Evolutionary conservation across 2,113 vertebrate genomes (phyloP), one percentile per base, ranked within the genome.

Genomic region (Rallus limicola): DNA sequence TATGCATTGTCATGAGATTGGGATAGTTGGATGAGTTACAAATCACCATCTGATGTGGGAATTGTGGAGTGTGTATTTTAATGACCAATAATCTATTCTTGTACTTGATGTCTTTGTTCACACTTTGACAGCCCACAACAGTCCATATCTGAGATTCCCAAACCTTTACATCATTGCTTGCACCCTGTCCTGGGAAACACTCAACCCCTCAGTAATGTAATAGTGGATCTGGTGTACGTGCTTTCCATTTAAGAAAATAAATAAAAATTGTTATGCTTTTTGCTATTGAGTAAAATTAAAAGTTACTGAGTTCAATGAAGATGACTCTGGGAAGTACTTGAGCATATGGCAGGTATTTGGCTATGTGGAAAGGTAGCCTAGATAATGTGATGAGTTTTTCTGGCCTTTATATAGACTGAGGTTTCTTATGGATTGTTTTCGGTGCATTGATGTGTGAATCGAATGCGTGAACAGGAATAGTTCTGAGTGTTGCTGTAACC

Each of bases 41-140:
- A 86, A 95, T 95, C 70, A 44, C 53, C 3, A 7, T 44, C 65
- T 89, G 33, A 31, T 76, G 56, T 93, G 69, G 77, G 77, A 93
- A 75, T 89, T 95, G 58, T 26, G 11, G 55, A 75, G 21, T 33
- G 64, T 65, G 60, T 83, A 50, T 84, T 95, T 84, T 60, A 89
- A 52, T 78, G 34, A 33, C 62, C 48, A 79, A 56, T 62, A 93
- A 88, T 72, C 53, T 72, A 18, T 20, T 68, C 26, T 82, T 44
- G 13, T 67, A 42, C 56, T 86, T 89, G 83, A 94, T 92, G 52
- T 67, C 80, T 96, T 88, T 93, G 44, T 95, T 96, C 46, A 31
- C 26, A 31, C 79, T 53, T 71, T 95, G 93, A 84, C 81, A 82
- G 77, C 14, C 67, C 18, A 11, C 25, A 65, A 78, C 40, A 59